Conservation (phyloP, 2,797 vertebrate species). For the Phoxinus dragarum region DNA sequence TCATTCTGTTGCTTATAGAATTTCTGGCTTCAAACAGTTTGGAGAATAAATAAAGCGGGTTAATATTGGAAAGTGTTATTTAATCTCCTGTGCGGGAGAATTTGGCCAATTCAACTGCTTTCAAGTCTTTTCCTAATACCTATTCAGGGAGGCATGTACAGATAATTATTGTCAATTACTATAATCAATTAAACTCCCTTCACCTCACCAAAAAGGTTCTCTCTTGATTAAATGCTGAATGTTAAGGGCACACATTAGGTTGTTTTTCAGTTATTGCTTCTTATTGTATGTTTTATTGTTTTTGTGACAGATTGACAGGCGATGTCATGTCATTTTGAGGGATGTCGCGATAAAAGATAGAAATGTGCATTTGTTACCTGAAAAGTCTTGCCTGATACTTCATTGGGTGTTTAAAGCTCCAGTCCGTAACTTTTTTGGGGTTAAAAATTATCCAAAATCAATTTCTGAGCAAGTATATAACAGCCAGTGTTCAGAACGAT, state of each 20-base stretch:
- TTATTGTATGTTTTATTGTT: neutral
- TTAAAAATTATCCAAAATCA: too few relatives aligned
- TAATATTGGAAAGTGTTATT: constrained; percentile 21
- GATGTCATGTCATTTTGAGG: neutral
- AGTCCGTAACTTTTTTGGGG: too few relatives aligned
- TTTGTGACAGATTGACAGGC: neutral
- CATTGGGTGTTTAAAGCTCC: neutral
- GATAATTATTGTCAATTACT: constrained; percentile 41
- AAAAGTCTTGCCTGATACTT: neutral
- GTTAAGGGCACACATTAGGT: neutral
- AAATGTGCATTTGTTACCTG: neutral
- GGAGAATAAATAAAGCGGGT: constrained; percentile 17
- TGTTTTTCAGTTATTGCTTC: neutral
- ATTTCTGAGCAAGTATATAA: too few relatives aligned
- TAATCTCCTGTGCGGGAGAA: constrained; percentile 13
- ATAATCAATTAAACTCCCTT: constrained; percentile 35
- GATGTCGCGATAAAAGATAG: neutral
- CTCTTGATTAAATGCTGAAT: neutral
- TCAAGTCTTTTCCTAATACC: constrained; percentile 15
- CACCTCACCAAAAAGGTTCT: neutral
- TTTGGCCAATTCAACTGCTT: constrained; percentile 22
- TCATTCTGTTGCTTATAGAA: neutral
- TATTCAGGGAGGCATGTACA: constrained; percentile 26
- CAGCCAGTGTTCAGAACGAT: too few relatives aligned
- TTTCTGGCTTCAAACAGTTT: constrained; percentile 8